These are phyloP conservation scores for Neosilurus mollespiculum DNA, from an alignment of 2,797 vertebrate genomes.

Conservation along the genomic window DNA sequence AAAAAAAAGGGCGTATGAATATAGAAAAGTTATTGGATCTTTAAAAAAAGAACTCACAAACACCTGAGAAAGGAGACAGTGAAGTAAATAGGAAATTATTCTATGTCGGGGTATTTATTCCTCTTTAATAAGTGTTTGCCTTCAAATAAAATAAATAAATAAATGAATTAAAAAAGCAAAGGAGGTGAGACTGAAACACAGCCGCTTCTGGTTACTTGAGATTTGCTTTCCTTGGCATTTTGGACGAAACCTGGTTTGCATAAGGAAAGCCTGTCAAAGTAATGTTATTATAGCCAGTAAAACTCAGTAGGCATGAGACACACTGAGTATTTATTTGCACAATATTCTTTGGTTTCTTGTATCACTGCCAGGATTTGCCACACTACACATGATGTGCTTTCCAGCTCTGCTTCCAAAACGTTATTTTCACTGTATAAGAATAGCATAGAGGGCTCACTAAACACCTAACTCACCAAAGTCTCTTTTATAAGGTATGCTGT, in stretches of 20 bases:
- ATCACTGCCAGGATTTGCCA: background rate
- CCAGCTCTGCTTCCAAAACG: slow-evolving; percentile 1
- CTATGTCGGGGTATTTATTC: background rate
- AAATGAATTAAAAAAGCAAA: background rate
- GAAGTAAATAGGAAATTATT: background rate
- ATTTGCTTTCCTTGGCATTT: slow-evolving; percentile 17
- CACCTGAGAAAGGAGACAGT: background rate
- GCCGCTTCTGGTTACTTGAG: background rate
- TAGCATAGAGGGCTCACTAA: background rate
- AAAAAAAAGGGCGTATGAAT: background rate
- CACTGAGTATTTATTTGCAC: slow-evolving; percentile 5
- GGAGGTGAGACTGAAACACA: slow-evolving; percentile 21
- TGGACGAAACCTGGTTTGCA: slow-evolving; percentile 6
- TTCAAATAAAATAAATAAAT: background rate
- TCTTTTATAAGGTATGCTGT: background rate
- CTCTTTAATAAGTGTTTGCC: slow-evolving; percentile 11
- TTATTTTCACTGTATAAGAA: background rate
- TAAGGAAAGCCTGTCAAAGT: slow-evolving; percentile 8
- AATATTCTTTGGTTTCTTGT: background rate
- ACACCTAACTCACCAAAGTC: background rate
- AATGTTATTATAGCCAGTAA: background rate
- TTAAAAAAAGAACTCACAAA: slow-evolving; percentile 1
- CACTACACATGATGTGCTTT: slow-evolving; percentile 1
- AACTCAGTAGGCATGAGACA: slow-evolving; percentile 1
- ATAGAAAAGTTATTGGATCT: background rate